Conservation (phyloP, 2,797 vertebrate genomes). For the Sebastes diaconus region DNA sequence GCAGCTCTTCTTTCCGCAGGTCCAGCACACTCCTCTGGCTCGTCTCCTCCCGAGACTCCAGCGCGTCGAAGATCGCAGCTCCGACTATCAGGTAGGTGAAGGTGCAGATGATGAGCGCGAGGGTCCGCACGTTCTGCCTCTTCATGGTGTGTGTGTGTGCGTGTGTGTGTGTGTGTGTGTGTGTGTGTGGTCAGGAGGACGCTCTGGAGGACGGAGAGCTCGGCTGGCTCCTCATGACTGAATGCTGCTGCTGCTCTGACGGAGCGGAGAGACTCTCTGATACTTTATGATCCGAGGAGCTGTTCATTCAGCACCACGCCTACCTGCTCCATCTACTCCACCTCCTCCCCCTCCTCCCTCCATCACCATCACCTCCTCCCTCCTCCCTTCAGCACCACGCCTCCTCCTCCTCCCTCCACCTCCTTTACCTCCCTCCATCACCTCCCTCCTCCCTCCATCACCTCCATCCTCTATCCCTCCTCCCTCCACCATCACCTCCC, state of each 20-base stretch:
- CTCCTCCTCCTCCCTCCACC: too few species aligned
- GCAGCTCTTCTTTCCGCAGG: conserved; percentile 79
- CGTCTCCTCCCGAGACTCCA: conserved; percentile 89
- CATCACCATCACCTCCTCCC: too few species aligned
- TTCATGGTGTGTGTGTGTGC: conserved; percentile 84
- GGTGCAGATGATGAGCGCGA: conserved; percentile 92
- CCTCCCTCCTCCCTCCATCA: too few species aligned
- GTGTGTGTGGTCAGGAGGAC: conserved; percentile 57
- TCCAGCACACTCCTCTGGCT: conserved; percentile 80
- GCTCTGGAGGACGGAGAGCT: conserved; percentile 84
- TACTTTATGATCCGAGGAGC: conserved; percentile 84
- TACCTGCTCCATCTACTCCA: conserved; percentile 42
- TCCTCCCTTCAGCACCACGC: too few species aligned
- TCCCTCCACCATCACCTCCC: too few species aligned
- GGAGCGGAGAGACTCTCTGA: conserved; percentile 62
- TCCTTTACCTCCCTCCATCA: too few species aligned
- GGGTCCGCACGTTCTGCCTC: conserved; percentile 93
- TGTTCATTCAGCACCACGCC: conserved; percentile 95
- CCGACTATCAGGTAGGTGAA: conserved; percentile 94
- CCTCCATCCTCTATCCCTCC: too few species aligned
- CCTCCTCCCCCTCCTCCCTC: not conserved
- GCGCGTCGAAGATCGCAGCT: conserved; percentile 92
- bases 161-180: too few species aligned
- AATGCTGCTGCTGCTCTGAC: conserved; percentile 56
- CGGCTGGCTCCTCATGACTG: conserved; percentile 85